Evolutionary conservation across 2,888 invertebrate genomes (phyloP), one percentile per base, ranked within the genome.

Genomic region (Habrosyne pyritoides): DNA sequence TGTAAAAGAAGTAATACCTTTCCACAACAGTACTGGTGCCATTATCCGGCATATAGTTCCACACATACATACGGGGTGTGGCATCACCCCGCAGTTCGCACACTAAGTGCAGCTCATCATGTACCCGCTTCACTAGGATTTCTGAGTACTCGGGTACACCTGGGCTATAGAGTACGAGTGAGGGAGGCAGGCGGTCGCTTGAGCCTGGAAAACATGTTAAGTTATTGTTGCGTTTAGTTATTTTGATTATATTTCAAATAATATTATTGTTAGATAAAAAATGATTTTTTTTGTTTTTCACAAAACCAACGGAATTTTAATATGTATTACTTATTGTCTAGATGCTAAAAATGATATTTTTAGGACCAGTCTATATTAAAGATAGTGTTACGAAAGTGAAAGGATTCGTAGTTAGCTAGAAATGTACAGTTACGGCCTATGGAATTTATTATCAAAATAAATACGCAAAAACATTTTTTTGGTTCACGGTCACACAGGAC

Each of bases 111-210:
- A 93, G 67, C 57, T 87, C 86, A 42, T 93, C 92, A 0, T 80
- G 69, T 0, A 78, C 82, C 0, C 84, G 61, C 18, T 82, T 79
- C 18, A 92, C 86, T 0, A 92, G 64, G 1, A 91, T 89, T n/a
- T 91, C 91, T 0, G 86, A 80, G 69, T 87, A 89, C 53, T 87
- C 89, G 2, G 83, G 79, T 49, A 88, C 89, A 0, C 86, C 86
- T 0, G 87, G 85, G 50, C 86, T 87, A 76, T 84, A 84, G 1
- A 91, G 74, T 2, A 77, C 76, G 10, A 90, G 77, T 1, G 78
- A 77, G 0, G 76, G 77, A 0, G 69, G 61, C 0, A 66, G 65
- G 21, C 61, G 52, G 6, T 78, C 77, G 4, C 69, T 63, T 47
- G 56, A 46, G 54, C 75, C 76, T 78, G 64, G 0, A n/a, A n/a